Conservation (phyloP, 2,797 vertebrate species). For the Manis crassicaudata region DNA sequence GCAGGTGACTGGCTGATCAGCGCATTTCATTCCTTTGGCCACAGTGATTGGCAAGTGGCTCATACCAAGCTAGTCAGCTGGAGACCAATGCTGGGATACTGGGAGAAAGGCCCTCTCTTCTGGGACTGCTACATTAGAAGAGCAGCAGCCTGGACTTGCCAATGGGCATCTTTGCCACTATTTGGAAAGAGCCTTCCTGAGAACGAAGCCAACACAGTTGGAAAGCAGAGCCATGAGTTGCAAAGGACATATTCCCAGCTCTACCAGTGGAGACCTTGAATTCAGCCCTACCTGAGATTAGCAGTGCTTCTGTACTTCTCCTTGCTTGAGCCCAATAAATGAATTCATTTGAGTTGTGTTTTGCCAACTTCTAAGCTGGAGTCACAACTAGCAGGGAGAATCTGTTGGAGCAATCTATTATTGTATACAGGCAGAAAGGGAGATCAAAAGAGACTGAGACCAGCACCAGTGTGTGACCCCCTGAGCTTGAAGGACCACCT, state of each 20-base stretch:
- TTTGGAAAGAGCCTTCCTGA: background rate
- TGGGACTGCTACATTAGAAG: background rate
- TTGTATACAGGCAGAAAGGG: background rate
- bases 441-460: background rate
- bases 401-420: background rate
- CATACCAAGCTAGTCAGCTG: background rate
- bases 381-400: background rate
- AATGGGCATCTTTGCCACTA: background rate
- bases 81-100: background rate
- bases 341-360: background rate
- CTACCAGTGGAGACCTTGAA: background rate
- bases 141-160: background rate
- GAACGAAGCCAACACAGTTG: background rate
- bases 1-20: background rate
- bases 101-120: background rate
- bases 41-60: background rate
- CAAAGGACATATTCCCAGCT: background rate
- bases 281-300: background rate
- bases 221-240: background rate
- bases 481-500: background rate
- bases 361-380: background rate
- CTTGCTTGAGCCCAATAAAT: background rate
- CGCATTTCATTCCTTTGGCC: conserved; percentile 16
- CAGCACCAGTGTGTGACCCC: background rate
- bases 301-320: background rate